Conservation (phyloP, 2,113 vertebrate genomes). For the Leucopternis melanops region DNA sequence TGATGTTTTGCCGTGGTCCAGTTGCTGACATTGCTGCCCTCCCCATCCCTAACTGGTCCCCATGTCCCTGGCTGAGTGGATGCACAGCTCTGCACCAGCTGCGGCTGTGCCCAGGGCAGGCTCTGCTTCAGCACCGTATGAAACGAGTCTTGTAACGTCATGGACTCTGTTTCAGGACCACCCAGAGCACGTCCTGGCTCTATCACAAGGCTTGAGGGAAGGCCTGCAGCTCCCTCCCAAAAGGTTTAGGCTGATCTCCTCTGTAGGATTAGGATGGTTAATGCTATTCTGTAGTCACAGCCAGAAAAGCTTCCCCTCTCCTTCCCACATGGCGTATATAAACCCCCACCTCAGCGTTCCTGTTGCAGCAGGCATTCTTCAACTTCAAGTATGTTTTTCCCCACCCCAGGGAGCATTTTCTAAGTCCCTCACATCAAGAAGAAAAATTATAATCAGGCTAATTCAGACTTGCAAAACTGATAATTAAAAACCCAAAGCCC, state of each 20-base stretch:
- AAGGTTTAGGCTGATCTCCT: neutral
- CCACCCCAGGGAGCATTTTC: neutral
- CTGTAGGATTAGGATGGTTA: neutral
- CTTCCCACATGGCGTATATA: fast-evolving
- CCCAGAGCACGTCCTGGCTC: neutral
- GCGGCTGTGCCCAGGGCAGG: neutral
- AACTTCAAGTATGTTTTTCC: neutral
- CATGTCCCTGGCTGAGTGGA: fast-evolving
- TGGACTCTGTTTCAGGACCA: neutral
- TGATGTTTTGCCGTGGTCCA: fast-evolving
- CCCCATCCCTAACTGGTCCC: neutral
- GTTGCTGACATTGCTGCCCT: neutral
- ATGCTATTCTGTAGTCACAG: neutral
- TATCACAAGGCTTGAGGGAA: neutral
- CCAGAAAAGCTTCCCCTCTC: neutral
- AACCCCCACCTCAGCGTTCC: fast-evolving
- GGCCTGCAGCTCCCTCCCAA: neutral
- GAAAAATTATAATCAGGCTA: neutral
- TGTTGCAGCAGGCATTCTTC: neutral
- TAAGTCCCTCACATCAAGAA: neutral
- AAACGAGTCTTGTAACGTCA: fast-evolving
- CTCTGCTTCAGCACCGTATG: neutral
- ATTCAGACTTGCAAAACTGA: neutral
- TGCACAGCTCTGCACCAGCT: neutral
- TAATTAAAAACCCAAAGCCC: neutral